phyloP scores from a whole-genome alignment of 2,888 invertebrate genomes.

The Ceramica pisi region DNA sequence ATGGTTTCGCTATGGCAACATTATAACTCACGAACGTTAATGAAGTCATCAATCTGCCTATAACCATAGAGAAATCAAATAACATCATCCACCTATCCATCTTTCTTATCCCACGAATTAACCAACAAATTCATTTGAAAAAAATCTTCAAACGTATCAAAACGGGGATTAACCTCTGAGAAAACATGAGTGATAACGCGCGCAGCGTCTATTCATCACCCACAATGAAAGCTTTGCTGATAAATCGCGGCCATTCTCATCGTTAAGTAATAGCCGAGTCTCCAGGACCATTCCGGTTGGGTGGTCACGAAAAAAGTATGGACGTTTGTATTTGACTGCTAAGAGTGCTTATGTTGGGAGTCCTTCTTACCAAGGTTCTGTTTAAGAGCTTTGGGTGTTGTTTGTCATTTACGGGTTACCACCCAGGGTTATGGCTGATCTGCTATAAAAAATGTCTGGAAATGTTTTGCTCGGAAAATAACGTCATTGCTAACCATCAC shows the following conservation, averaged over 20 bases:
- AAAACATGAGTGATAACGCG: conserved; percentile 57
- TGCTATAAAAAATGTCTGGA: too few relatives aligned
- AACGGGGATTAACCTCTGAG: conserved; percentile 36
- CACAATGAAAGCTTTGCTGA: conserved; percentile 62
- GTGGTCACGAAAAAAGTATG: conserved; percentile 45
- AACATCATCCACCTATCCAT: conserved; percentile 15
- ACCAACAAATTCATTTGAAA: conserved; percentile 23
- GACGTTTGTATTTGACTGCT: conserved; percentile 53
- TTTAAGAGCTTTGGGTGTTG: conserved; percentile 13
- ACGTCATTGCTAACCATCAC: too few relatives aligned
- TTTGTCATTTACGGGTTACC: conserved; percentile 4
- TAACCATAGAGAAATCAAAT: background rate
- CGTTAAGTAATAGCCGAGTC: conserved; percentile 61
- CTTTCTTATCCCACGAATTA: conserved; percentile 8
- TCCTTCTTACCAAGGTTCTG: conserved; percentile 22
- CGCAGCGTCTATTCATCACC: conserved; percentile 60
- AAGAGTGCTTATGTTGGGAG: conserved; percentile 3
- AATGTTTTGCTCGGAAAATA: too few relatives aligned
- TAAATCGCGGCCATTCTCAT: conserved; percentile 62
- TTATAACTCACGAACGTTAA: background rate
- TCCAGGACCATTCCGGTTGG: conserved; percentile 37
- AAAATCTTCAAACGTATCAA: conserved; percentile 30
- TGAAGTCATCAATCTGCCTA: conserved; percentile 11
- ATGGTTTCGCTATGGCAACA: conserved; percentile 16
- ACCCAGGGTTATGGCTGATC: background rate